These are phyloP conservation scores for Seriola dumerili DNA, from an alignment of 2,113 vertebrate genomes.

Conservation along the genomic window DNA sequence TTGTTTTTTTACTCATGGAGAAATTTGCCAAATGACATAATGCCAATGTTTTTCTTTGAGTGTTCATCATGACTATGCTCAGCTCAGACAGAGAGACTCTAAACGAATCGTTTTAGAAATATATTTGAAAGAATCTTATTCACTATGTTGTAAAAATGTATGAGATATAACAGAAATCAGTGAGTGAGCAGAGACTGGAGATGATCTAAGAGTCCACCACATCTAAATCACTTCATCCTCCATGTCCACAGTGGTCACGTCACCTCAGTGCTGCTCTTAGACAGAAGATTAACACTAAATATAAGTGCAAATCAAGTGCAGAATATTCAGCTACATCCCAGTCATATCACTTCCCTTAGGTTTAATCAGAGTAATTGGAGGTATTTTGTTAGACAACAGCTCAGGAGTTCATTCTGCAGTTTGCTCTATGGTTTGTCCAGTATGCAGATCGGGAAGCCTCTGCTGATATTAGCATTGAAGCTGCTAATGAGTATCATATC, in stretches of 20 bases:
- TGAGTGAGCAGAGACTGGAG: neutral
- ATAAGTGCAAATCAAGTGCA: neutral
- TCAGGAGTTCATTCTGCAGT: conserved; percentile 63
- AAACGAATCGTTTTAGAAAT: conserved; percentile 34
- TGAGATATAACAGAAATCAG: conserved; percentile 1
- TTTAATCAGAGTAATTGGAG: conserved; percentile 44
- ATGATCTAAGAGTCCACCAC: conserved; percentile 1
- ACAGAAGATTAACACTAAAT: conserved; percentile 6
- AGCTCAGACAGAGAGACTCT: conserved; percentile 15
- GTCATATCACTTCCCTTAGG: neutral
- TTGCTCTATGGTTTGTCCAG: conserved; percentile 14
- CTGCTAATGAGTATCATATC: neutral
- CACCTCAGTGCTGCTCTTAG: conserved; percentile 14
- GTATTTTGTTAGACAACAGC: conserved; percentile 26
- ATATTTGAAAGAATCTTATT: conserved; percentile 19
- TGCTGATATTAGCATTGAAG: neutral
- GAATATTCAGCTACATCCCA: neutral
- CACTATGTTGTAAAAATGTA: conserved; percentile 9
- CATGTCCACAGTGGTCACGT: conserved; percentile 4
- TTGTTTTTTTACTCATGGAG: conserved; percentile 57
- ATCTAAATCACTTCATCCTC: neutral
- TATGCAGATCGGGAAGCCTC: neutral
- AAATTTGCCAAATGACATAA: conserved; percentile 81
- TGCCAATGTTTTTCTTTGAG: conserved; percentile 73
- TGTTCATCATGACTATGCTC: conserved; percentile 42